Conservation (phyloP, 2,113 vertebrate genomes). For the Microtus pennsylvanicus region DNA sequence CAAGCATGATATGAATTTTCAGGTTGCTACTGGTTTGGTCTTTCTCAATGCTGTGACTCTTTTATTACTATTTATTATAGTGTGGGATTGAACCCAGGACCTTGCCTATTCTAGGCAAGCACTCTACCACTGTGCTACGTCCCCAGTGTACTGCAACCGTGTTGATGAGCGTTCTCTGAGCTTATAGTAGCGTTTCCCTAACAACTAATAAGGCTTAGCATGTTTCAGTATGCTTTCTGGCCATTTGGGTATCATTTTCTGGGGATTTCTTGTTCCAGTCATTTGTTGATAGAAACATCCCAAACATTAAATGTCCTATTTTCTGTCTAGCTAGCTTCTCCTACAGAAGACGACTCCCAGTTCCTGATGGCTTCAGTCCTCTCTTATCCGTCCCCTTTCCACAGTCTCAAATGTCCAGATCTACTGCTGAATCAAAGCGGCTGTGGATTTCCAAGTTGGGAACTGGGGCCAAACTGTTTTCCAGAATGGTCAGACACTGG, state of each 20-base stretch:
- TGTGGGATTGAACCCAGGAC: neutral
- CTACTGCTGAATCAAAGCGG: neutral
- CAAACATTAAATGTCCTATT: neutral
- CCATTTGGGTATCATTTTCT: neutral
- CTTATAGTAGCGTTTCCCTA: neutral
- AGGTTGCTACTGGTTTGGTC: neutral
- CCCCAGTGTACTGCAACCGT: neutral
- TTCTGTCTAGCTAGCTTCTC: neutral
- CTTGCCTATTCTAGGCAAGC: neutral
- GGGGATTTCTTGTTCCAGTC: neutral
- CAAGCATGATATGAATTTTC: neutral
- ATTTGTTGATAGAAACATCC: neutral
- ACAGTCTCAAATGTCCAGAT: neutral
- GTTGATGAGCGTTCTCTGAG: neutral
- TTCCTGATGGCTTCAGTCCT: neutral
- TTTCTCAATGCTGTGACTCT: neutral
- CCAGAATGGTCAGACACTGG: neutral
- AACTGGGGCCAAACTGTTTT: neutral
- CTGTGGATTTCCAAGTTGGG: neutral
- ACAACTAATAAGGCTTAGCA: neutral
- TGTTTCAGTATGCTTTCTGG: neutral
- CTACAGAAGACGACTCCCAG: neutral
- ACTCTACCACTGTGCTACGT: neutral
- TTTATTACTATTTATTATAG: neutral
- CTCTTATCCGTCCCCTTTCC: neutral